These are phyloP conservation scores for Pantala flavescens DNA, from an alignment of 1,140 invertebrate species.

Conservation along the genomic window DNA sequence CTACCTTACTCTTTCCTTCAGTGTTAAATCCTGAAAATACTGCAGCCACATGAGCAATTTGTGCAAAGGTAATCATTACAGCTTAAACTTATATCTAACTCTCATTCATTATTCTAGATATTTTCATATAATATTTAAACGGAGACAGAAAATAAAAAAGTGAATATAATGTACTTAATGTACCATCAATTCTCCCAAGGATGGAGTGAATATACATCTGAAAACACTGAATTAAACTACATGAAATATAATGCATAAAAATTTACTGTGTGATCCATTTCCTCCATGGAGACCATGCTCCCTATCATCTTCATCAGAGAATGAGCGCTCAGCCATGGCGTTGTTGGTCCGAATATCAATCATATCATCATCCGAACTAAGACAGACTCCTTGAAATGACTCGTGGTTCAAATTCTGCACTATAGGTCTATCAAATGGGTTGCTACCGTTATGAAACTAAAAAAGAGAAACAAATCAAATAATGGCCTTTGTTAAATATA, in stretches of 20 bases:
- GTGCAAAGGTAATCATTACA: too few species aligned
- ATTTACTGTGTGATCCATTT: slow-evolving; percentile 26
- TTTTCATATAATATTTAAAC: too few species aligned
- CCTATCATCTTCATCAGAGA: slow-evolving; percentile 32
- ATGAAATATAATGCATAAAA: background rate
- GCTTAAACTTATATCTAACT: too few species aligned
- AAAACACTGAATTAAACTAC: too few species aligned
- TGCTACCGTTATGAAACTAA: background rate
- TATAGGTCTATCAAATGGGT: background rate
- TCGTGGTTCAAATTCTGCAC: background rate
- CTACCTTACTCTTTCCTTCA: too few species aligned
- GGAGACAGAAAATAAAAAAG: too few species aligned
- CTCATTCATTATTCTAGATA: too few species aligned
- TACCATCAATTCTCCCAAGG: too few species aligned
- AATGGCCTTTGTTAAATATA: background rate
- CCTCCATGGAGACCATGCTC: background rate
- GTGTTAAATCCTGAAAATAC: too few species aligned
- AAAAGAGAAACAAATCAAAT: background rate
- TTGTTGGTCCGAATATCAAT: slow-evolving; percentile 48
- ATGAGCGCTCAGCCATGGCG: slow-evolving; percentile 32
- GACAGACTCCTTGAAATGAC: slow-evolving; percentile 22
- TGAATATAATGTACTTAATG: too few species aligned
- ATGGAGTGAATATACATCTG: too few species aligned
- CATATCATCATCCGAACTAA: slow-evolving; percentile 50
- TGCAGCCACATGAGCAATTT: too few species aligned